Base-by-base conservation (phyloP, 2,888 invertebrate genomes). In the Gonocerus acuteangulatus region DNA sequence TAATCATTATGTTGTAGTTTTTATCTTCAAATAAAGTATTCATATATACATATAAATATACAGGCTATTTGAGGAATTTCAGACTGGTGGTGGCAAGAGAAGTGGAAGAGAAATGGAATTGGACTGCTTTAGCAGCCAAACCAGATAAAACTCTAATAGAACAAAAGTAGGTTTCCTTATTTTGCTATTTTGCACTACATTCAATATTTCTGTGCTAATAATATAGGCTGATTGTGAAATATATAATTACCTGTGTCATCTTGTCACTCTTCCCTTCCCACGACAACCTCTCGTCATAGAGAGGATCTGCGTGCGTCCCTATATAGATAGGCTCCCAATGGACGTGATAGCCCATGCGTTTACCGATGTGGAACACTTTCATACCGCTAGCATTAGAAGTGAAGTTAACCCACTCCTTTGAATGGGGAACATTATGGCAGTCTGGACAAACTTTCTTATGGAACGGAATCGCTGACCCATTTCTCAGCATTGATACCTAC, bases 251-350 rank as follows among this genome's bases (percentile, higher is more conserved):
- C 86, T 94, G 94, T 63, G 92, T 89, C 93, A 94, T 94, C 78
- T 94, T 94, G 75, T 95, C 94, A 74, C 89, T 87, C 75, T 90
- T 90, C 45, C 94, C 94, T 73, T 95, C 93, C 93, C 94, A 94
- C 73, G 89, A 90, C 64, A 94, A 82, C 71, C 93, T 79, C 73
- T 94, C 93, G 69, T 94, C 94, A 73, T 94, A 94, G 67, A 87
- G 79, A 0, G 93, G 92, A 71, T 92, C 93, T 18, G 81, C 79
- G 74, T 93, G 86, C 0, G 92, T 92, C 16, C 94, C 93, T 63
- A 95, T 91, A 71, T 88, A 94, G 69, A 94, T 92, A 9, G 94
- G 94, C 75, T 94, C 94, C 94, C 94, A 94, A 73, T 89, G 88
- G 27, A 86, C 79, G 73, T 82, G 88, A 69, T 82, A 82, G 13